phyloP scores from a whole-genome alignment of 2,888 invertebrate genomes.

The Rosalia funebris region DNA sequence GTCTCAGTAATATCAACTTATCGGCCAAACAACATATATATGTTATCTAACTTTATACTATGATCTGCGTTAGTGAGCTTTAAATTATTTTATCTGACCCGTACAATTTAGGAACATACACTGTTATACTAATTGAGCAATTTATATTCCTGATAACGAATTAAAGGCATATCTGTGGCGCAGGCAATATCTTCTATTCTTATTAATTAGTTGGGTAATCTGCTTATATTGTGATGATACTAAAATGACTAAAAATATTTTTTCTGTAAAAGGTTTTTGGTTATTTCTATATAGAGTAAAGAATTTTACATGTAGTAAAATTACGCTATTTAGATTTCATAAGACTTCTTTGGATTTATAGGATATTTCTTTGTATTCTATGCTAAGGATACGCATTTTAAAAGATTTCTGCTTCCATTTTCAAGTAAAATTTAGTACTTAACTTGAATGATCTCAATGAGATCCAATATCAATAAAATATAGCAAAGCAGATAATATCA shows the following conservation, averaged over 20 bases:
- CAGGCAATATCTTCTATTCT: neutral
- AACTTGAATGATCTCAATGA: too few relatives aligned
- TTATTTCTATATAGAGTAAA: neutral
- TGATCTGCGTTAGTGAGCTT: neutral
- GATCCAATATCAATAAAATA: too few relatives aligned
- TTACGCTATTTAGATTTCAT: too few relatives aligned
- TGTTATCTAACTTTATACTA: conserved; percentile 29
- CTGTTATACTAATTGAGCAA: conserved; percentile 14
- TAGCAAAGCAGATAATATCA: too few relatives aligned
- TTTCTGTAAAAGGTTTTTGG: neutral
- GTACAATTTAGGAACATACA: neutral
- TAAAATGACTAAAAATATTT: neutral
- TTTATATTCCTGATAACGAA: neutral
- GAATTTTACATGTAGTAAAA: too few relatives aligned
- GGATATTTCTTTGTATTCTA: too few relatives aligned
- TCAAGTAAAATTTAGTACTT: too few relatives aligned
- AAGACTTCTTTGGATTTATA: too few relatives aligned
- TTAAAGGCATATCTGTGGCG: neutral
- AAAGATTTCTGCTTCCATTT: too few relatives aligned
- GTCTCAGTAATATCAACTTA: conserved; percentile 32
- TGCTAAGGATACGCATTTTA: too few relatives aligned
- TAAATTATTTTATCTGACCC: conserved; percentile 8
- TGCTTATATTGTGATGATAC: neutral
- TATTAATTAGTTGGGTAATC: conserved; percentile 2
- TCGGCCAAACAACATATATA: conserved; percentile 31